Base-by-base conservation (phyloP, 2,113 vertebrate genomes). In the Nyctibius bracteatus region DNA sequence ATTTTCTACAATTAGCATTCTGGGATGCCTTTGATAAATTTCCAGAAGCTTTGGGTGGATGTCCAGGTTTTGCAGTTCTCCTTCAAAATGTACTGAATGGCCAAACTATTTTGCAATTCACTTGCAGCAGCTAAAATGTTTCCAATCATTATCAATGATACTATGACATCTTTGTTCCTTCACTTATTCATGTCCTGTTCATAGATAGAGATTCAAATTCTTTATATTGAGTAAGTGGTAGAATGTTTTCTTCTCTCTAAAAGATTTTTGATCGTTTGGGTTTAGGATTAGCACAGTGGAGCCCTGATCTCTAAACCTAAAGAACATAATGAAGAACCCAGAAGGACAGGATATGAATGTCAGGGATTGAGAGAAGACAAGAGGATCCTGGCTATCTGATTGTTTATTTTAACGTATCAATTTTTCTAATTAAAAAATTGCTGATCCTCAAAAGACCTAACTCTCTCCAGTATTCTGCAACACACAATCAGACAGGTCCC, bases 311-410 rank as follows among this genome's bases (percentile, higher is more conserved):
- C n/a, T 58, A 82, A 74, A 57, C 4, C 12, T 72, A 37, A 75
- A 83, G 12, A 44, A 57, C 5, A 5, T 54, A 54, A 72, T 6
- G 25, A 63, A 55, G 54, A 80, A 51, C 11, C 6, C 30, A 54
- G 35, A 63, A 8, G 75, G 5, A 17, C 20, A 75, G n/a, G 25
- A 65, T 7, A 8, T 0, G 0, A 72, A 59, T 55, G 9, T 20
- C 39, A 70, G 25, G 13, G n/a, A 41, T 2, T 51, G 66, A 86
- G 25, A 58, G 37, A 79, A 74, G 37, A 44, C 28, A 79, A 77
- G 20, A 27, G 15, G 33, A 59, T 68, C 23, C 37, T 39, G 51
- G 10, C 7, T 44, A 35, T 39, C 7, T 15, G 6, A 20, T 82
- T 62, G 12, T 80, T 86, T 74, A n/a, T 62, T 72, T 75, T 71